Evolutionary conservation across 2,888 invertebrate species (phyloP).

Genomic region (Oscheius sp.): DNA sequence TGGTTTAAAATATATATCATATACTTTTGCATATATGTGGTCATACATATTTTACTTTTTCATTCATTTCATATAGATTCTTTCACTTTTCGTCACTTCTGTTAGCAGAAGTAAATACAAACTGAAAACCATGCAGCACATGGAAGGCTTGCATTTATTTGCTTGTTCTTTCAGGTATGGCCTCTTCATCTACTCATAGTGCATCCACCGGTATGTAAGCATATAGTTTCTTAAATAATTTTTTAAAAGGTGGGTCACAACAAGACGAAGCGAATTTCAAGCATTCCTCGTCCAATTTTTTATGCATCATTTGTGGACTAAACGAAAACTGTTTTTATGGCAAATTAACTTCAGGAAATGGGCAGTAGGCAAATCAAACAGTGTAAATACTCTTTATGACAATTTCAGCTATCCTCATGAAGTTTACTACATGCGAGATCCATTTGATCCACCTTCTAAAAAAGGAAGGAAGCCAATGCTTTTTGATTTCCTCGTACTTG

Average conservation of each 20-base stretch:
- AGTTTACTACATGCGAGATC: conserved; percentile 60
- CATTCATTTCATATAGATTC: neutral
- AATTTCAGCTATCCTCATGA: conserved; percentile 50
- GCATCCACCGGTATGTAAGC: neutral
- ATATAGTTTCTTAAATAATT: no score
- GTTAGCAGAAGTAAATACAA: no score
- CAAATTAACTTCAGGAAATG: conserved; percentile 52
- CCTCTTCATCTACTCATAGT: neutral
- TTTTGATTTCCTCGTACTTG: conserved; percentile 58
- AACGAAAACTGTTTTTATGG: conserved; percentile 52
- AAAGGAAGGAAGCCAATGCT: conserved; percentile 49
- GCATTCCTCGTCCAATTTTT: conserved; percentile 51
- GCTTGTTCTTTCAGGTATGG: no score
- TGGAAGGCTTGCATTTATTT: no score
- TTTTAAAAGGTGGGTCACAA: no score
- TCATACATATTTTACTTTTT: no score
- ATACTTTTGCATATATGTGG: no score
- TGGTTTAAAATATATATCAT: no score
- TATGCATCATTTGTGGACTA: conserved; percentile 53
- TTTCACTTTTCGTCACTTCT: neutral
- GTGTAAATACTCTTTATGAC: neutral
- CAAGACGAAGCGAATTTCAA: conserved; percentile 13
- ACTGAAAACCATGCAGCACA: no score
- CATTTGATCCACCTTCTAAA: conserved; percentile 55
- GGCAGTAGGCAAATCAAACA: conserved; percentile 43